These are phyloP conservation scores for Drosophila anomalata DNA, from an alignment of 2,888 invertebrate species.

Conservation along the genomic window DNA sequence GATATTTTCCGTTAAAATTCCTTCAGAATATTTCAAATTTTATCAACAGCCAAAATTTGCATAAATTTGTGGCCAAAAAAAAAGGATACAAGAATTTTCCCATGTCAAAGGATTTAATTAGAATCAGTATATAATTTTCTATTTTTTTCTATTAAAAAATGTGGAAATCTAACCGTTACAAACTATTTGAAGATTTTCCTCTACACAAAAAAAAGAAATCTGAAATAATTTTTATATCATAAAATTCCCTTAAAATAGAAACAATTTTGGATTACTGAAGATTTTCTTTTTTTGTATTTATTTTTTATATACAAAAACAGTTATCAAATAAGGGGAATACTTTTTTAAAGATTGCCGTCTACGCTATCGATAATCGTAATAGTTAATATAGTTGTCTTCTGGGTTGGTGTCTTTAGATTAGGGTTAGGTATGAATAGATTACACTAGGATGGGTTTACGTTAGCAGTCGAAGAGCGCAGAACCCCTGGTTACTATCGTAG, in stretches of 20 bases:
- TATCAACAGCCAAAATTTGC: slow-evolving; percentile 15
- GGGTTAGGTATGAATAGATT: slow-evolving; percentile 67
- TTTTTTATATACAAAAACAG: slow-evolving; percentile 75
- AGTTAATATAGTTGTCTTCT: slow-evolving; percentile 36
- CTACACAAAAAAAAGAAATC: too few species aligned
- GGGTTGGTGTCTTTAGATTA: slow-evolving; percentile 14
- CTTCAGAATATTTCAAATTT: slow-evolving; percentile 25
- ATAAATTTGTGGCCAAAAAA: slow-evolving; percentile 19
- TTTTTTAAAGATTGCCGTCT: slow-evolving; percentile 61
- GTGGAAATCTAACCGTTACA: background rate
- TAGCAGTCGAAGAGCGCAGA: slow-evolving; percentile 63
- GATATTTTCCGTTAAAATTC: slow-evolving; percentile 59
- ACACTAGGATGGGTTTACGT: slow-evolving; percentile 70
- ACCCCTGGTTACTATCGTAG: slow-evolving; percentile 59
- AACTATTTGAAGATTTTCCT: background rate
- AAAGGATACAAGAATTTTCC: slow-evolving; percentile 9
- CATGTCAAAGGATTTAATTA: slow-evolving; percentile 8
- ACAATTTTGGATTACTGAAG: background rate
- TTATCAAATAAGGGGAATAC: slow-evolving; percentile 57
- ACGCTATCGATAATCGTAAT: slow-evolving; percentile 46
- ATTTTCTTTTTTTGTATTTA: slow-evolving; percentile 49
- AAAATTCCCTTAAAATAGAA: background rate
- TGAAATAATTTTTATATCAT: too few species aligned
- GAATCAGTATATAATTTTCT: background rate
- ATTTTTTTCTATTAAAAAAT: background rate